Base-by-base conservation (phyloP, 2,113 vertebrate genomes). In the Stictonetta naevosa region DNA sequence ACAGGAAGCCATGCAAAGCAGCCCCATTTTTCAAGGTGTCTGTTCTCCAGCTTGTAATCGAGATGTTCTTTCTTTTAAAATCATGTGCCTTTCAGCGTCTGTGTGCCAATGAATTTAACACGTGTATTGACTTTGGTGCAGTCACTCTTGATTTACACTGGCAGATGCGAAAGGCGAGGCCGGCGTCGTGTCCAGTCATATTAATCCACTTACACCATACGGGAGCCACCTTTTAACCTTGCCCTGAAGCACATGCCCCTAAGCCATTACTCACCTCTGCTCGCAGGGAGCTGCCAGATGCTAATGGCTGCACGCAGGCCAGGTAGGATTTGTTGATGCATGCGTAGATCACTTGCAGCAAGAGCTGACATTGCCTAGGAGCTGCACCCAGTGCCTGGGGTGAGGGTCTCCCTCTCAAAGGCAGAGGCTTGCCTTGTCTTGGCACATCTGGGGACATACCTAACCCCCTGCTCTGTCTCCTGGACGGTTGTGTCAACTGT, bases 311-410 rank as follows among this genome's bases (percentile, higher is more conserved):
- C 13, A 4, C 77, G 68, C n/a, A 68, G 80, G 76, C 83, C 92
- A 90, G 92, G 92, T 82, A 95, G 95, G 96, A 96, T 92, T 97
- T 96, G 93, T 81, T 86, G 90, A 85, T 93, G 31, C 78, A 66
- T 55, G 84, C 28, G 28, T 73, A 5, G 62, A 90, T 72, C 83
- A 88, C 76, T 81, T 78, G 74, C 42, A 81, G 7, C 4, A 3
- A 8, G 42, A 67, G 81, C 74, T 86, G 81, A 78, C 73, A 11
- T 22, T 22, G 33, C 59, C 83, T 60, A 26, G 50, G 80, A 83
- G 88, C 69, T 1, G 2, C 11, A 25, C 14, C 34, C 16, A 1
- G 1, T 13, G 34, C 1, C 1, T 31, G 23, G 85, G 12, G 28
- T 0, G 0, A 92, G 21, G 33, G 18, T 21, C 34, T n/a, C 3